Evolutionary conservation across 1,140 invertebrate species (phyloP), one percentile per base, ranked within the genome.

Genomic region (Oppia nitens): DNA sequence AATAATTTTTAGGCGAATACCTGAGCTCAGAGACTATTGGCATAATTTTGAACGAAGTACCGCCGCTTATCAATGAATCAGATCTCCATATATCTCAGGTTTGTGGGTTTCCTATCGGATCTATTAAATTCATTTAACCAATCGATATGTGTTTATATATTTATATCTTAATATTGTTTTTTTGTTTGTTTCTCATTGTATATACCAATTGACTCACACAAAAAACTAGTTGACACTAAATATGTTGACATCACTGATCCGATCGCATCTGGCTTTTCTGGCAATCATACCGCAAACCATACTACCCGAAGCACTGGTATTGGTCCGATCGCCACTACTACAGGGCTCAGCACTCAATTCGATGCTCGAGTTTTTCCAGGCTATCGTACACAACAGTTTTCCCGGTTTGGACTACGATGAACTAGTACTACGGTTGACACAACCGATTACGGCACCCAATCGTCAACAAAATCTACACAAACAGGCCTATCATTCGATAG

Each of bases 321-420:
- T 97, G 28, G 86, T 93, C 1, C 83, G 85, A 68, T 95, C 90
- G 20, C 92, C 93, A 6, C 75, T 98, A 11, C 75, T 98, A 49
- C 90, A 83, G 73, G 81, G 76, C 51, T 82, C 84, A 14, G 89
- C 91, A 2, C 75, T 97, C 24, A 81, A 80, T 66, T 85, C 91
- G 2, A 84, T 94, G 76, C 74, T 96, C 54, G 84, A 93, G 63
- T 88, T 96, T 64, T 87, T 96, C 69, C 82, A 88, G 74, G 84
- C 88, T 17, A 70, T 97, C 55, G 90, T 93, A 9, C 75, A 79
- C 64, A 83, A 85, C 20, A 79, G 82, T 64, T 75, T 90, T 53
- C 80, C 83, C 1, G 83, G 83, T 50, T 77, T 92, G 29, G 80
- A 82, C 21, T 89, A 87, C 63, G 78, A 82, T 55, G 82, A 89